phyloP scores from a whole-genome alignment of 2,797 vertebrate genomes.

The Pangasius macronema region DNA sequence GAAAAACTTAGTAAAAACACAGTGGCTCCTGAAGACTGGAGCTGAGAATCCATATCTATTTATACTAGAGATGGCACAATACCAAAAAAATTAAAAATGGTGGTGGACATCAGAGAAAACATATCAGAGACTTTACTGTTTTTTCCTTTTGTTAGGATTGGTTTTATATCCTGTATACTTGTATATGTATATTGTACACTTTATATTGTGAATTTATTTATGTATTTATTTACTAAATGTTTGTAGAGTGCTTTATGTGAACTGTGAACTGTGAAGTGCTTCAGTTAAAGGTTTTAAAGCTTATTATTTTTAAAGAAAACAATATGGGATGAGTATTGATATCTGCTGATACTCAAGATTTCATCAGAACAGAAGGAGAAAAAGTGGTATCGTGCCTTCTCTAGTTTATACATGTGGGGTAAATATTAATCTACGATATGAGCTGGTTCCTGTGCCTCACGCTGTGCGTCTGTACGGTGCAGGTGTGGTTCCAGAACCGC shows the following conservation, averaged over 20 bases:
- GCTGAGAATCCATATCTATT: neutral
- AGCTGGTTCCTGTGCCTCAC: neutral
- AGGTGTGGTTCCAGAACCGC: conserved; percentile 89
- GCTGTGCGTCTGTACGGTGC: conserved; percentile 8
- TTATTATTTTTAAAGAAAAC: neutral
- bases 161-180: neutral
- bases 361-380: neutral
- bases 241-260: neutral
- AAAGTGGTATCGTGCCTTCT: neutral
- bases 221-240: no score
- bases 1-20: neutral
- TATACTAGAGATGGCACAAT: neutral
- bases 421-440: neutral
- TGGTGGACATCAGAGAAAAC: neutral
- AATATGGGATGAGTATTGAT: no score
- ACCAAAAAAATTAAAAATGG: no score
- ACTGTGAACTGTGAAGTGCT: no score
- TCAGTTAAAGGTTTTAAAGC: neutral
- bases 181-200: neutral
- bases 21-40: neutral
- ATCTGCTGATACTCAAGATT: neutral
- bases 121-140: neutral
- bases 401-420: neutral
- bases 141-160: no score
- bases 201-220: neutral